Evolutionary conservation across 2,113 vertebrate genomes (phyloP), one percentile per base, ranked within the genome.

Genomic region (Oncorhynchus nerka): DNA sequence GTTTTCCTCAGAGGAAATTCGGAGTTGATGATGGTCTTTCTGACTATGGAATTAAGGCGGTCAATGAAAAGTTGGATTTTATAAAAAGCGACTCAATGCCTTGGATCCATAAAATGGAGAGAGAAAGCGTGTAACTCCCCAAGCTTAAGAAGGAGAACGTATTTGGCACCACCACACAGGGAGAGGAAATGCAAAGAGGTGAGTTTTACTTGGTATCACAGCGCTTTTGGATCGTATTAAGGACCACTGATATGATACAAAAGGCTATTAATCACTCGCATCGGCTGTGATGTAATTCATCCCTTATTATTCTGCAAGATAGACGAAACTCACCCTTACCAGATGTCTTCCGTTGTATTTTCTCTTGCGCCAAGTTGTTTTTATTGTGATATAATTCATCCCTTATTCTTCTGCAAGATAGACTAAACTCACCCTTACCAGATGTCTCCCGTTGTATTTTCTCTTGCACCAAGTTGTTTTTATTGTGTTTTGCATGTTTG

Each of bases 121-220:
- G 81, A 86, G 81, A 62, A 77, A 86, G 74, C 74, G 76, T 57
- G 76, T 55, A 20, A 68, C 74, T 82, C 81, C 59, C n/a, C 7
- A 45, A 85, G 83, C 74, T 83, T 76, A 64, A 73, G 9, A 45
- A 45, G 81, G 75, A 68, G 73, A 73, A 24, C 70, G 24, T 69
- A 75, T 24, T 45, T 30, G 39, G 74, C 71, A 86, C 81, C 81
- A 76, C 76, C 76, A 81, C 85, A 87, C 75, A 81, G 39, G 39
- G 79, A 89, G 81, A 88, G 88, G 93, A 93, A 30, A 94, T 94
- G 93, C 85, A 83, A 90, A 90, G 88, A 91, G 93, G 93, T 94
- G 89, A 93, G 92, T 92, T 68, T 16, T 20, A 22, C 34, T 12
- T 4, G 13, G 20, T 4, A 11, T 5, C 6, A 4, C 11, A 22